These are phyloP conservation scores for Zaprionus davidi DNA, from an alignment of 1,140 invertebrate genomes.

Conservation along the genomic window DNA sequence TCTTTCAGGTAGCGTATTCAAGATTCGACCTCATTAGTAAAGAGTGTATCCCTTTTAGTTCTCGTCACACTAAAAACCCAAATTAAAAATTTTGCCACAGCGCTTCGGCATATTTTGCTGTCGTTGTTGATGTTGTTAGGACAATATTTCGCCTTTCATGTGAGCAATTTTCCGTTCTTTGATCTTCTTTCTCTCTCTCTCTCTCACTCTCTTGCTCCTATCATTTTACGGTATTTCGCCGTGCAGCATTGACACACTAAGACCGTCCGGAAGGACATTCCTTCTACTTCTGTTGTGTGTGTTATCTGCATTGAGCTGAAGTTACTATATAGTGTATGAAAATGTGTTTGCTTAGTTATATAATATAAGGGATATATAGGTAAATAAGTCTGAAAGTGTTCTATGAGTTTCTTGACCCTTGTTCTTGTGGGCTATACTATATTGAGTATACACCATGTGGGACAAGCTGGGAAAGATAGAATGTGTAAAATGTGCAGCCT, in stretches of 20 bases:
- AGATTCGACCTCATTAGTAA: background rate
- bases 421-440: background rate
- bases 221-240: background rate
- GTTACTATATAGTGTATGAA: background rate
- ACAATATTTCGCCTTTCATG: constrained; percentile 6
- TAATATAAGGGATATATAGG: background rate
- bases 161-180: background rate
- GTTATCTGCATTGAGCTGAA: background rate
- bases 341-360: background rate
- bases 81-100: constrained; percentile 30
- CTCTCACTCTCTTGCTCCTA: background rate
- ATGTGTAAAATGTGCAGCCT: background rate
- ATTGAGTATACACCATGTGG: too few species aligned
- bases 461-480: background rate
- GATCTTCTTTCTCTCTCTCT: background rate
- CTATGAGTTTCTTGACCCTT: background rate
- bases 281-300: background rate
- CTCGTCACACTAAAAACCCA: constrained; percentile 32
- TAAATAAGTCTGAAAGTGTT: background rate
- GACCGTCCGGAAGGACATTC: background rate
- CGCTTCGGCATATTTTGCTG: constrained; percentile 25
- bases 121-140: constrained; percentile 12
- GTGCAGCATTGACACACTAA: constrained; percentile 16
- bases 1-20: background rate
- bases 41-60: constrained; percentile 7